Conservation (phyloP, 2,888 invertebrate genomes). For the Drosophila pseudotakahashii region DNA sequence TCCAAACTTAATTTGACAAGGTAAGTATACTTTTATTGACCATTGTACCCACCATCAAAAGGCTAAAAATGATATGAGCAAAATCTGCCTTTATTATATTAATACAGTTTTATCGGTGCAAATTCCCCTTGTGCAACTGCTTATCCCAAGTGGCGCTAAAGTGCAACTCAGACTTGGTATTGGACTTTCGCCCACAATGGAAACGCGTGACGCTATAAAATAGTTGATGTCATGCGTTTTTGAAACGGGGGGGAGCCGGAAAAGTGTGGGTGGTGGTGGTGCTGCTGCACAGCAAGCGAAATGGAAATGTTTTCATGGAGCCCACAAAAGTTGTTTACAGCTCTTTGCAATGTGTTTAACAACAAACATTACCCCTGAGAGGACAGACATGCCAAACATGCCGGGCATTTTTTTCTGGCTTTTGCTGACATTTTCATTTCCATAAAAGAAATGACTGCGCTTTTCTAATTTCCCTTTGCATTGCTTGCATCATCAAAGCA, state of each 20-base stretch:
- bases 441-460: conserved; percentile 10
- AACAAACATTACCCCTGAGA: conserved; percentile 38
- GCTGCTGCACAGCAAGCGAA: neutral
- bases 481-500: conserved; percentile 28
- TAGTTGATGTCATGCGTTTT: conserved; percentile 24
- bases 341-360: conserved; percentile 18
- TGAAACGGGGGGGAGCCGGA: conserved; percentile 1
- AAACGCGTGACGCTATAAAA: conserved; percentile 42
- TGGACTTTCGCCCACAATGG: conserved; percentile 46
- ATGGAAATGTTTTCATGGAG: conserved; percentile 24
- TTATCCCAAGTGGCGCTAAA: conserved; percentile 31
- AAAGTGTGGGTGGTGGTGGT: conserved; percentile 34
- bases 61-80: neutral
- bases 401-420: conserved; percentile 8
- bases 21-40: neutral
- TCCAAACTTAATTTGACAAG: no score
- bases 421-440: conserved; percentile 30
- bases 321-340: conserved; percentile 38
- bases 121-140: conserved; percentile 1
- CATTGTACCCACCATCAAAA: neutral
- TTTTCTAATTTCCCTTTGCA: conserved; percentile 23
- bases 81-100: neutral
- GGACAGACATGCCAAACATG: conserved; percentile 18
- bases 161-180: conserved; percentile 9
- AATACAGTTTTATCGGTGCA: neutral